Percentiles rank a stretch among this genome's conserved stretches.
These are phyloP conservation scores for Scaptomyza hsui DNA, from an alignment of 1,140 invertebrate species.

Conservation along the genomic window DNA sequence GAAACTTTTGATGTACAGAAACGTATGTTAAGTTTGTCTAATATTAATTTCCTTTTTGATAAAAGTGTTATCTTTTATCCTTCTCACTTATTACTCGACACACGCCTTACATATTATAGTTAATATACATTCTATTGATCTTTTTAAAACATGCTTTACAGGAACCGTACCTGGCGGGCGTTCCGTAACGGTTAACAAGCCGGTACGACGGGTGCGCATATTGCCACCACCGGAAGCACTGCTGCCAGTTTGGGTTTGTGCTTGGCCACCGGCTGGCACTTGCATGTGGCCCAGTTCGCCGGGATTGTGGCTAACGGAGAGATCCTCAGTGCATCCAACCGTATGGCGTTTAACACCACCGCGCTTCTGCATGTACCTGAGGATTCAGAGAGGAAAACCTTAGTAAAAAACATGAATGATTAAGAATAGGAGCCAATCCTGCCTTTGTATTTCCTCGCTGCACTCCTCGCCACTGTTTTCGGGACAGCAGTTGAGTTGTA, in stretches of 20 bases:
- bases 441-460: conserved; percentile 83
- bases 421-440: too few relatives aligned
- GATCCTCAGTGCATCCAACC: conserved; percentile 83
- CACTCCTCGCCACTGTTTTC: conserved; percentile 69
- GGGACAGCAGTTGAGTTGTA: conserved; percentile 49
- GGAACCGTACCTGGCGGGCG: conserved; percentile 90
- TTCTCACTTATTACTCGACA: too few relatives aligned
- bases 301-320: conserved; percentile 83
- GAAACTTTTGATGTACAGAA: too few relatives aligned
- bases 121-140: too few relatives aligned
- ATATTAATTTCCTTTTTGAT: too few relatives aligned
- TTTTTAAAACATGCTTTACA: background rate
- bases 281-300: conserved; percentile 81
- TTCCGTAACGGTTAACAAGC: conserved; percentile 93
- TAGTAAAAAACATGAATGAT: background rate
- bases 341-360: conserved; percentile 88
- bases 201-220: conserved; percentile 89
- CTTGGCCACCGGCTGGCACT: conserved; percentile 54
- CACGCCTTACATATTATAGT: too few relatives aligned
- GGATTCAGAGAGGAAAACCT: background rate
- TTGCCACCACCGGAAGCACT: conserved; percentile 78
- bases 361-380: conserved; percentile 90
- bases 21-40: too few relatives aligned
- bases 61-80: too few relatives aligned
- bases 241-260: conserved; percentile 44